Evolutionary conservation across 1,140 invertebrate species (phyloP).

Genomic region (Trinorchestia longiramus): DNA sequence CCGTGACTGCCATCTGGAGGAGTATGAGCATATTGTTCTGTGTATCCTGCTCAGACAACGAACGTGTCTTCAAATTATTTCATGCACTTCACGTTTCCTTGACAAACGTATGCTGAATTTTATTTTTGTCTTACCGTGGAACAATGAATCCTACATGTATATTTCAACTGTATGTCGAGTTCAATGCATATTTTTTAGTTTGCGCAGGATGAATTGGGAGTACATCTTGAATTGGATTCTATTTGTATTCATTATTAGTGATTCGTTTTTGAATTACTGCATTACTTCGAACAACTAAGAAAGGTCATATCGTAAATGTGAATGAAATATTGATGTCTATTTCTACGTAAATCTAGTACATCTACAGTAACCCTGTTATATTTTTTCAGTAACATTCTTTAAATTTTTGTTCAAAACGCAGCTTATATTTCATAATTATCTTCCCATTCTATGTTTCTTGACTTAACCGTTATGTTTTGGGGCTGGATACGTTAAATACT

Average conservation of each 20-base stretch:
- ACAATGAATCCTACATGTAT: too few relatives aligned
- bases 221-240: too few relatives aligned
- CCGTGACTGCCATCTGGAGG: not conserved
- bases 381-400: not conserved
- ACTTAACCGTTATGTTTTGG: not conserved
- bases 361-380: not conserved
- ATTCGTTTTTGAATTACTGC: too few relatives aligned
- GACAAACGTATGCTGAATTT: not conserved
- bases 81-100: not conserved
- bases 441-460: not conserved
- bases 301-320: too few relatives aligned
- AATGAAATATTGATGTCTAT: too few relatives aligned
- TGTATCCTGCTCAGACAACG: not conserved
- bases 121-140: not conserved
- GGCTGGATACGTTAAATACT: not conserved
- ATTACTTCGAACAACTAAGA: too few relatives aligned
- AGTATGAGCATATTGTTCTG: not conserved
- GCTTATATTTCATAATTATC: not conserved
- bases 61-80: not conserved
- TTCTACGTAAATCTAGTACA: too few relatives aligned
- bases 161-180: too few relatives aligned
- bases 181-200: too few relatives aligned
- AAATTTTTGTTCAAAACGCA: not conserved
- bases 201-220: too few relatives aligned
- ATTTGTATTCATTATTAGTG: too few relatives aligned